Percentiles rank a stretch among this genome's conserved stretches.
phyloP scores from a whole-genome alignment of 53 echinoderm and acorn worm genomes.

The Astropecten irregularis region DNA sequence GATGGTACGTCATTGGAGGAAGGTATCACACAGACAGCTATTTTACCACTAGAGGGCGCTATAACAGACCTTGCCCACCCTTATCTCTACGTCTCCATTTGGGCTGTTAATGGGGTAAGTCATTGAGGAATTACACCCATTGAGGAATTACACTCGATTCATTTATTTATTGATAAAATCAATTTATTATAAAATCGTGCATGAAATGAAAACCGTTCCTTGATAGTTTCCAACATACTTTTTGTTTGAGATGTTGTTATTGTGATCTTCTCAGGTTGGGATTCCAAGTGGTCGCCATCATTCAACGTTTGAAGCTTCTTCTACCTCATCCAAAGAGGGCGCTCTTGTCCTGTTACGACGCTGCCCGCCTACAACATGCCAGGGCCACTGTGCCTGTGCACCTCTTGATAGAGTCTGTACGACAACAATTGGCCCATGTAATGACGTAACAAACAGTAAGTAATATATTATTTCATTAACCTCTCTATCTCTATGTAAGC shows the following conservation, averaged over 20 bases:
- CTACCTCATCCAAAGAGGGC: conserved; percentile 8
- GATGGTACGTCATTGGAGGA: conserved; percentile 20
- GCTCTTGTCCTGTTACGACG: conserved; percentile 39
- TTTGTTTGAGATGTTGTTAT: neutral
- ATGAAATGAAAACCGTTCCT: no score
- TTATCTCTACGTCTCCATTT: conserved; percentile 24
- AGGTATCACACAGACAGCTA: conserved; percentile 24
- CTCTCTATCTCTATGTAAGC: no score
- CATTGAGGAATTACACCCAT: no score
- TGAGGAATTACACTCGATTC: no score
- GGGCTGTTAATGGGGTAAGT: conserved; percentile 61
- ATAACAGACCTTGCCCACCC: neutral
- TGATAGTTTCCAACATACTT: no score
- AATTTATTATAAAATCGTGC: no score
- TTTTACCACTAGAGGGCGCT: conserved; percentile 14
- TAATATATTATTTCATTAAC: no score
- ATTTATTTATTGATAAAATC: no score
- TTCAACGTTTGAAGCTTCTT: conserved; percentile 39
- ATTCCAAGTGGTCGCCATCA: conserved; percentile 2
- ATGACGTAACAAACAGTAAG: conserved; percentile 37
- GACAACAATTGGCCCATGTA: neutral
- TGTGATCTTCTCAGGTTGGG: conserved; percentile 23
- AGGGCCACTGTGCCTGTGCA: conserved; percentile 52
- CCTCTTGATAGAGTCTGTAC: conserved; percentile 22
- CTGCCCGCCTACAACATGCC: conserved; percentile 25